Percentiles rank a stretch among this genome's conserved stretches.
Conservation (phyloP, 1,140 invertebrate genomes). For the Megalopta genalis region DNA sequence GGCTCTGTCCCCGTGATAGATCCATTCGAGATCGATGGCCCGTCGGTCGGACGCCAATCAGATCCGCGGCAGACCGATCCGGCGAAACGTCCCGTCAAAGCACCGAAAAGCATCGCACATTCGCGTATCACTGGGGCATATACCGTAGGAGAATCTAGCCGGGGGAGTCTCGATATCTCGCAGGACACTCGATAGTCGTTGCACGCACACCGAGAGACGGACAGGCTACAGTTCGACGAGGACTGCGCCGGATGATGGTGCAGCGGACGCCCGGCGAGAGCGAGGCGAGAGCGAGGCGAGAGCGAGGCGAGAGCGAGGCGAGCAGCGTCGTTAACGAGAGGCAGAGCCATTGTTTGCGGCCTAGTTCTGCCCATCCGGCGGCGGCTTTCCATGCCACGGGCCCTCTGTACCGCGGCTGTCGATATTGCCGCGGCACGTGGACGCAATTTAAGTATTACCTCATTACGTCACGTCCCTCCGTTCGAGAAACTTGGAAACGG, state of each 20-base stretch:
- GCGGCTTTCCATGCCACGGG: conserved; percentile 55
- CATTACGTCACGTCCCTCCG: conserved; percentile 58
- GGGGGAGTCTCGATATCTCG: conserved; percentile 16
- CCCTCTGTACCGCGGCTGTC: conserved; percentile 40
- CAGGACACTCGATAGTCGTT: conserved; percentile 41
- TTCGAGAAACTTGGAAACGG: conserved; percentile 47
- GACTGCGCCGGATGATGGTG: conserved; percentile 58
- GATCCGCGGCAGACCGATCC: conserved; percentile 1
- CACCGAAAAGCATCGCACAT: neutral
- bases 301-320: neutral
- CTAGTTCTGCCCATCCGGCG: conserved; percentile 66
- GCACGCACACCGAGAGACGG: conserved; percentile 39
- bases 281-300: too few relatives aligned
- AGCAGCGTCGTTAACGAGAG: conserved; percentile 67
- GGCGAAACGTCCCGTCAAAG: neutral
- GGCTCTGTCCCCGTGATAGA: too few relatives aligned
- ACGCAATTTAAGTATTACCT: conserved; percentile 63
- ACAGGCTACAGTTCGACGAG: conserved; percentile 18
- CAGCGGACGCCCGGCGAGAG: conserved; percentile 42
- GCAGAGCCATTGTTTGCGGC: conserved; percentile 70
- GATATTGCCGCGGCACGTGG: conserved; percentile 55
- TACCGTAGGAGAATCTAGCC: neutral
- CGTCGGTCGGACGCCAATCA: neutral
- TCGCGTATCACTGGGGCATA: neutral
- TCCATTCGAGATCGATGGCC: neutral